Evolutionary conservation across 1,140 invertebrate species (phyloP).

Genomic region (Leptinotarsa texana): DNA sequence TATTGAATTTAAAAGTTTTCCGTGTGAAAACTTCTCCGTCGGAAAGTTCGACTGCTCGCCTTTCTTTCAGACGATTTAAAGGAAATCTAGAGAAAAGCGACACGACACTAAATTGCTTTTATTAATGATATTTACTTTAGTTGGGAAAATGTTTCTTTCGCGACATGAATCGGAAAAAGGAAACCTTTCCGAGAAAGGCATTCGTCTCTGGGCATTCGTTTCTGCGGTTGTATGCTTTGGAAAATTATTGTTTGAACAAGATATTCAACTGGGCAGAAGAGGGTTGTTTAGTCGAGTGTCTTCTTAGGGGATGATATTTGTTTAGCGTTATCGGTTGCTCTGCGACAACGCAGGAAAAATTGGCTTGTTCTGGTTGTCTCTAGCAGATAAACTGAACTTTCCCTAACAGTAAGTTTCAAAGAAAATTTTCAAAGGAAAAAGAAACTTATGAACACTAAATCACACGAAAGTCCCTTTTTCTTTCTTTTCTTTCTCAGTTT

Average conservation of each 20-base stretch:
- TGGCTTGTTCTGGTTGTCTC: too few relatives aligned
- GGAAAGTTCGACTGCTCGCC: slow-evolving; percentile 8
- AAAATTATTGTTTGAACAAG: slow-evolving; percentile 22
- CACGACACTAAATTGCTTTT: slow-evolving; percentile 43
- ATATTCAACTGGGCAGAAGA: background rate
- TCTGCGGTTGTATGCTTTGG: slow-evolving; percentile 15
- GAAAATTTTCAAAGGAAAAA: too few relatives aligned
- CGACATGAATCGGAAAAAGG: slow-evolving; percentile 24
- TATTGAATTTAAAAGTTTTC: slow-evolving; percentile 46
- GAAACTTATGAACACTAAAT: too few relatives aligned
- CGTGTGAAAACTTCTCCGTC: slow-evolving; percentile 32
- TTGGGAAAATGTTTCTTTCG: slow-evolving; percentile 25
- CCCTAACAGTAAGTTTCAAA: too few relatives aligned
- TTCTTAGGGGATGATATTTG: slow-evolving; percentile 8
- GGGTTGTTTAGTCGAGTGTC: slow-evolving; percentile 9
- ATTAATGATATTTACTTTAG: slow-evolving; percentile 46
- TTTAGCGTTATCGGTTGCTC: background rate
- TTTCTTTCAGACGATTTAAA: slow-evolving; percentile 43
- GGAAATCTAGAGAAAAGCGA: slow-evolving; percentile 41
- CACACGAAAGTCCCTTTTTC: too few relatives aligned
- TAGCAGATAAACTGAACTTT: too few relatives aligned
- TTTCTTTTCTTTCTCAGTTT: too few relatives aligned
- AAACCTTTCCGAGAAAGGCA: background rate
- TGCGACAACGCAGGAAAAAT: too few relatives aligned
- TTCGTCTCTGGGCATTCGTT: background rate